A percentile compares a stretch with the other conserved stretches of the same genome.
Evolutionary conservation across 2,113 vertebrate species (phyloP).

Genomic region (Electrona antarctica): DNA sequence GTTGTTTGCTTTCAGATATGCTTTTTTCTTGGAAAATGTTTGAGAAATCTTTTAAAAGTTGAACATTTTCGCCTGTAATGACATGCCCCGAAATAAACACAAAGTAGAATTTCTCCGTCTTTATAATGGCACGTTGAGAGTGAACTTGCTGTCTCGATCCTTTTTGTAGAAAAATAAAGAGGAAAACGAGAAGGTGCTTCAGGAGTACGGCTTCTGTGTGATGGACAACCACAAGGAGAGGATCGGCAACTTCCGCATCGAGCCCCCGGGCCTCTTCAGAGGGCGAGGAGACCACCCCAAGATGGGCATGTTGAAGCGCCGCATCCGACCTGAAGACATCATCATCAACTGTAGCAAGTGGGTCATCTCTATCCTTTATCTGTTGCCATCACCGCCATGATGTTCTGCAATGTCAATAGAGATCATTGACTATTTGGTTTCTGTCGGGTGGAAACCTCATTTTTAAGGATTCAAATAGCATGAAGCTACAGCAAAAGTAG

Average conservation of each 20-base stretch:
- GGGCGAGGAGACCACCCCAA: slow-evolving; percentile 96
- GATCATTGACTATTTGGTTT: background rate
- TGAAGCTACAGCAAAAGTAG: too few relatives aligned
- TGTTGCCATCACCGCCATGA: background rate
- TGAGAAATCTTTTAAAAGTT: too few relatives aligned
- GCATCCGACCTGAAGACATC: slow-evolving; percentile 92
- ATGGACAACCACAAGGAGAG: slow-evolving; percentile 98
- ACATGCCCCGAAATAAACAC: too few relatives aligned
- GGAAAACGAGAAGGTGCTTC: slow-evolving; percentile 90
- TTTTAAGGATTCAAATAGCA: too few relatives aligned
- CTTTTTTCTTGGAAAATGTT: too few relatives aligned
- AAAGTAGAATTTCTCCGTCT: background rate
- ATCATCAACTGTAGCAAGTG: slow-evolving; percentile 99
- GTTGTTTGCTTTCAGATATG: too few relatives aligned
- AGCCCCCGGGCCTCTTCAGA: slow-evolving; percentile 93
- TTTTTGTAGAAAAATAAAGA: slow-evolving; percentile 91
- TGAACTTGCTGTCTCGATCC: background rate
- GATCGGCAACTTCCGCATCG: slow-evolving; percentile 96
- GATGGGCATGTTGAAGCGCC: slow-evolving; percentile 95
- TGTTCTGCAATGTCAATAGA: background rate
- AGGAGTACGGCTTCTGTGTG: slow-evolving; percentile 93
- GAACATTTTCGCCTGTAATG: too few relatives aligned
- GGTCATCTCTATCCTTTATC: slow-evolving; percentile 45
- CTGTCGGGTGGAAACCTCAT: too few relatives aligned
- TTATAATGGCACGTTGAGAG: background rate